Conservation (phyloP, 2,797 vertebrate genomes). For the Aphelocoma californica region DNA sequence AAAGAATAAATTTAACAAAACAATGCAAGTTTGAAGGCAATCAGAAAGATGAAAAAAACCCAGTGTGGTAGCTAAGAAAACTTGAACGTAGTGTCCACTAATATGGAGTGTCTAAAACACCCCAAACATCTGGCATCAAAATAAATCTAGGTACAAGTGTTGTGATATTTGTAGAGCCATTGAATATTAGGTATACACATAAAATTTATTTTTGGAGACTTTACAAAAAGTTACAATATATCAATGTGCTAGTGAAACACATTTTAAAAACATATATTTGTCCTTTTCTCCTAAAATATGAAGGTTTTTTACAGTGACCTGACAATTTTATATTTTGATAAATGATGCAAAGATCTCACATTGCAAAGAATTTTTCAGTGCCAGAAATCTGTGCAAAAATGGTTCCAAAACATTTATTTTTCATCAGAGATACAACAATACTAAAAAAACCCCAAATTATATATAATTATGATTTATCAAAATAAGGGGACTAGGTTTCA, state of each 20-base stretch:
- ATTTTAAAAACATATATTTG: not conserved
- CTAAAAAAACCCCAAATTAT: not conserved
- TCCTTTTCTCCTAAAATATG: not conserved
- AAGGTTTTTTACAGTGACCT: not conserved
- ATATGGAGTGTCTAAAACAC: not conserved
- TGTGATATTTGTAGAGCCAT: not conserved
- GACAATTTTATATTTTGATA: not conserved
- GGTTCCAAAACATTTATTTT: not conserved
- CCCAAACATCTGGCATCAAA: not conserved
- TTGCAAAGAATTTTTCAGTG: not conserved
- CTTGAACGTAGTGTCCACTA: not conserved
- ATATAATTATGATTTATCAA: not conserved
- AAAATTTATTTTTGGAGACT: not conserved
- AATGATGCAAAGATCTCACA: not conserved
- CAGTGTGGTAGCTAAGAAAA: not conserved
- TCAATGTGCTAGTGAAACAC: not conserved
- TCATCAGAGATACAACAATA: not conserved
- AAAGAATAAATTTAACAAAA: not conserved
- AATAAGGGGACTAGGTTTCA: not conserved
- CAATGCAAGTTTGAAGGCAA: not conserved
- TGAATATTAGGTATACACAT: not conserved
- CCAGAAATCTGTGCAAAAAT: not conserved
- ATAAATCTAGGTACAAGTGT: not conserved
- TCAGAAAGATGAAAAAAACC: not conserved
- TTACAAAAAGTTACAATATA: not conserved